Conservation (phyloP, 2,113 vertebrate species). For the Aegithalos caudatus region DNA sequence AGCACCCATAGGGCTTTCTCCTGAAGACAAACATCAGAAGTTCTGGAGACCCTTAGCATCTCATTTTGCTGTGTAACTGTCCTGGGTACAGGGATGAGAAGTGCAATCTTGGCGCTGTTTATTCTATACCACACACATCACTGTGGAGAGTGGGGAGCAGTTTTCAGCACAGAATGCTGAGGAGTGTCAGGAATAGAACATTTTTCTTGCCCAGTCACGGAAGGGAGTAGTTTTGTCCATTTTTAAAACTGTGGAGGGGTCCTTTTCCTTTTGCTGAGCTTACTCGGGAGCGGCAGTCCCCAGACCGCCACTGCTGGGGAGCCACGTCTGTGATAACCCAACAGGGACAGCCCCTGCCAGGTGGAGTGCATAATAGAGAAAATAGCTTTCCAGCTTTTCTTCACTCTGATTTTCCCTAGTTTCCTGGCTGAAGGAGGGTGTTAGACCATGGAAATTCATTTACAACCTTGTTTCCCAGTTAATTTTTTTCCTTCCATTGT, state of each 20-base stretch:
- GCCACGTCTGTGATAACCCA: rapidly evolving
- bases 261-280: background rate
- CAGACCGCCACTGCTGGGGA: background rate
- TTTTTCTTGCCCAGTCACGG: background rate
- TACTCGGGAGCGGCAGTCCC: rapidly evolving
- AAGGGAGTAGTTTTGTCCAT: background rate
- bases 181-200: rapidly evolving
- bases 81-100: background rate
- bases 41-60: background rate
- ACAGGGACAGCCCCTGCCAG: rapidly evolving
- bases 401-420: background rate
- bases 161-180: background rate
- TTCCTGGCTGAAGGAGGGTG: background rate
- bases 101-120: background rate
- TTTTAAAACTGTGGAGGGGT: rapidly evolving
- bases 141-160: rapidly evolving
- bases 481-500: background rate
- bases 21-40: background rate
- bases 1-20: background rate
- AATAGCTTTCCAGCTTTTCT: background rate
- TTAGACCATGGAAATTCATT: background rate
- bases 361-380: rapidly evolving
- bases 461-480: rapidly evolving
- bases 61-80: background rate
- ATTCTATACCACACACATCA: background rate